Evolutionary conservation across 2,888 invertebrate species (phyloP), one percentile per base, ranked within the genome.

Genomic region (Drosophila quasianomalipes): DNA sequence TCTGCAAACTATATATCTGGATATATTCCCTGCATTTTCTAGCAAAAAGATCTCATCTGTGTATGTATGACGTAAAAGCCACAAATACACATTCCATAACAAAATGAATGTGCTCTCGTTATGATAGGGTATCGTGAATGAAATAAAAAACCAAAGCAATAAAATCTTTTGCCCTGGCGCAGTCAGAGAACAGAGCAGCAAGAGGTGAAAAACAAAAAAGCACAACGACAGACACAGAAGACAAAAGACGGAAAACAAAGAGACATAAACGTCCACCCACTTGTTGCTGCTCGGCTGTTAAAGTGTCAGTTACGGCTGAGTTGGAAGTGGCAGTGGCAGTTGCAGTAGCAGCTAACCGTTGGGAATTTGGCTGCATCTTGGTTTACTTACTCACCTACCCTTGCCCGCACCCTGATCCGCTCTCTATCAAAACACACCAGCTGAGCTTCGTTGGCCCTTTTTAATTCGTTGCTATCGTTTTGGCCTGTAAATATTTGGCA

Each of bases 221-320:
- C 55, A 37, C 14, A 14, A 19, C 28, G 28, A n/a, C 12, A 39
- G 59, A 41, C 52, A 41, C 59, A 37, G 37, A 37, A 37, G 62
- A 65, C 66, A 51, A 44, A 41, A 55, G 69, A 60, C 70, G 54
- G 74, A 86, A 90, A 79, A 90, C 84, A 88, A 88, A 84, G 84
- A 88, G 86, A 84, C 90, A 84, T 90, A 88, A 90, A 88, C 78
- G 88, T 88, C 88, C 88, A 85, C 88, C 88, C 90, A 88, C 88
- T 88, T 88, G 88, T 83, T 90, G 88, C 69, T 79, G 72, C 65
- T 44, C 58, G 60, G 79, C 90, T 84, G 85, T 81, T 82, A 79
- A 85, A 87, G 87, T 89, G 89, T 88, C 90, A 85, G 88, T 89
- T 88, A 89, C 85, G 75, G 72, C 57, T 51, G 74, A 81, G 76